Conservation (phyloP, 2,888 invertebrate genomes). For the Rotaria sp. region DNA sequence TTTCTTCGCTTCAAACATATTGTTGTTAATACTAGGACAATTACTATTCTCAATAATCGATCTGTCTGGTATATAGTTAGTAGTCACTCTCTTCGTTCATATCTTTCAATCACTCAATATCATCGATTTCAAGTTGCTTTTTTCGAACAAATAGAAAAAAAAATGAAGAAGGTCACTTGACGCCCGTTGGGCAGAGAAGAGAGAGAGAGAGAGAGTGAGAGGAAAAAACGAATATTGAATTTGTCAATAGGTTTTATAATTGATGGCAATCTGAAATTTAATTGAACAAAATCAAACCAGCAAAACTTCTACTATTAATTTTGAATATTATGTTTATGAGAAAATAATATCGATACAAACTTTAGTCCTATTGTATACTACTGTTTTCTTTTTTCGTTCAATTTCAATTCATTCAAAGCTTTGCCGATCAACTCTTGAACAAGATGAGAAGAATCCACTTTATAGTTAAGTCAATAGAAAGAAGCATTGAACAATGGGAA, state of each 20-base stretch:
- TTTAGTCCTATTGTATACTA: not conserved
- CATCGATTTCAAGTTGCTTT: not conserved
- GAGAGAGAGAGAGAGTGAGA: not conserved
- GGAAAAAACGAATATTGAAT: not conserved
- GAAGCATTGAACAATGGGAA: not conserved
- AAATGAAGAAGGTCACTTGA: not conserved
- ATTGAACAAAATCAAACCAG: not conserved
- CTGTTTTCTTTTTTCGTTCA: not conserved
- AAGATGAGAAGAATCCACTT: not conserved
- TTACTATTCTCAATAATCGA: not conserved
- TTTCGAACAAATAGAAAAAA: not conserved
- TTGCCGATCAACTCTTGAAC: not conserved
- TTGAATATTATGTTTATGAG: not conserved
- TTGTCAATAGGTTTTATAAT: not conserved
- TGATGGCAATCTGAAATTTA: not conserved
- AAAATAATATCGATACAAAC: not conserved
- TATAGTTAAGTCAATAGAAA: constrained; percentile 9
- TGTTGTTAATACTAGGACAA: not conserved
- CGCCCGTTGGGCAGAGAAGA: not conserved
- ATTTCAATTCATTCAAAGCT: not conserved
- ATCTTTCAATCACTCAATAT: constrained; percentile 2
- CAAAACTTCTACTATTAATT: too few relatives aligned
- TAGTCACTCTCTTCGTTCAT: not conserved
- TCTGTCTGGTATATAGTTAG: not conserved
- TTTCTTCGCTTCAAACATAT: too few relatives aligned